Evolutionary conservation across 2,888 invertebrate species (phyloP), one percentile per base, ranked within the genome.

Genomic region (Leucophenga maculata): DNA sequence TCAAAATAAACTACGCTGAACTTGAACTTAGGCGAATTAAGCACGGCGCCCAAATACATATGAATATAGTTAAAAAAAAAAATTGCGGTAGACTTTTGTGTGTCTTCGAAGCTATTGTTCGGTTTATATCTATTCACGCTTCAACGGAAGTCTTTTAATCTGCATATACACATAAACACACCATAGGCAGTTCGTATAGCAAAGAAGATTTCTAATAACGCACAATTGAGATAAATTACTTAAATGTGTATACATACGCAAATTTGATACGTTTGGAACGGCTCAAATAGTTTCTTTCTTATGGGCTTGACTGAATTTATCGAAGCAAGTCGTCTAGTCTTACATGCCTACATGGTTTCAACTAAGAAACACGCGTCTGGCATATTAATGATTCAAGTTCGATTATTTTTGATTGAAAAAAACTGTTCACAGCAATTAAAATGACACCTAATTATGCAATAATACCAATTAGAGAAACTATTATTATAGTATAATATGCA

Each of bases 221-320:
- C 6, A 39, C 11, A 39, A 39, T 22, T 59, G 9, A 59, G 32
- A 59, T 11, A 18, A 55, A 55, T 26, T 13, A 55, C 13, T n/a
- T 31, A 3, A 11, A 59, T 59, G 32, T 59, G 32, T 16, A 22
- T 22, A 31, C 57, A 59, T 59, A 55, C 22, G 22, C 22, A 55
- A 14, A 22, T 31, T 55, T 55, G 22, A 55, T 55, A 11, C 13
- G 32, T 13, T 22, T 22, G 2, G 31, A 11, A 57, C 13, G 26
- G 26, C 13, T n/a, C n/a, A 9, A 69, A 67, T 62, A 57, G 77
- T 74, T 57, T 6, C n/a, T 57, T 57, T 26, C 3, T 13, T 57
- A 31, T 57, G 22, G 57, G 57, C 57, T 57, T 57, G 57, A n/a
- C 18, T 54, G 20, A 20, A 52, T 52, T 9, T 16, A 52, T 52